Evolutionary conservation across 1,140 invertebrate genomes (phyloP), one percentile per base, ranked within the genome.

Genomic region (Pachypsylla venusta): DNA sequence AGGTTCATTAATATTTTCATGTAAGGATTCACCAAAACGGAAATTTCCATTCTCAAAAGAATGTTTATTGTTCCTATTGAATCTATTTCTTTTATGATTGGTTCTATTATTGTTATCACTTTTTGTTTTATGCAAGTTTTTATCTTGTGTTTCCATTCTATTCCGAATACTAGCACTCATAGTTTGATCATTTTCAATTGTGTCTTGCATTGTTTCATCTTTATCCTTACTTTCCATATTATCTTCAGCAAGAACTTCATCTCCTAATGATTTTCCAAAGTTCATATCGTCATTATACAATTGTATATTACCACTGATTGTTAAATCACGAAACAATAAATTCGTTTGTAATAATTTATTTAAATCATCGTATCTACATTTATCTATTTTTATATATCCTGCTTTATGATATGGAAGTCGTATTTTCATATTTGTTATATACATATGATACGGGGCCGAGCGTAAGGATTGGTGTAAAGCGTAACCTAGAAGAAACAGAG

Each of bases 311-410:
- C 80, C 77, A 30, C 83, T 85, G 20, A 88, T 83, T 0, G 83
- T 83, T 12, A 89, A 69, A 65, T 88, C 85, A 60, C 83, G 82
- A 68, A 89, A 86, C 1, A 84, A 73, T 0, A 89, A 73, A 64
- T 84, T 78, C 0, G 84, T 86, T 57, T 84, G 81, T 1, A 88
- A 70, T 4, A 82, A 85, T n/a, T 80, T 77, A 60, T 82, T 84
- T 56, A 75, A 73, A 1, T 83, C 83, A 66, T 86, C 59, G 54
- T 81, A 87, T 58, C 79, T 74, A 65, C 85, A 88, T 65, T 79
- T 80, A 62, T 87, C 83, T 0, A 87, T 80, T 54, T 67, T 67
- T 0, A 73, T 75, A 73, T 74, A 77, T 25, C 62, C 60, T 2
- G 26, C 25, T n/a, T 53, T 54, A 13, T 25, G 40, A 19, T 48